phyloP scores from a whole-genome alignment of 37 sponge, comb jelly and placozoan species.

The Aphrocallistes beatrix region DNA sequence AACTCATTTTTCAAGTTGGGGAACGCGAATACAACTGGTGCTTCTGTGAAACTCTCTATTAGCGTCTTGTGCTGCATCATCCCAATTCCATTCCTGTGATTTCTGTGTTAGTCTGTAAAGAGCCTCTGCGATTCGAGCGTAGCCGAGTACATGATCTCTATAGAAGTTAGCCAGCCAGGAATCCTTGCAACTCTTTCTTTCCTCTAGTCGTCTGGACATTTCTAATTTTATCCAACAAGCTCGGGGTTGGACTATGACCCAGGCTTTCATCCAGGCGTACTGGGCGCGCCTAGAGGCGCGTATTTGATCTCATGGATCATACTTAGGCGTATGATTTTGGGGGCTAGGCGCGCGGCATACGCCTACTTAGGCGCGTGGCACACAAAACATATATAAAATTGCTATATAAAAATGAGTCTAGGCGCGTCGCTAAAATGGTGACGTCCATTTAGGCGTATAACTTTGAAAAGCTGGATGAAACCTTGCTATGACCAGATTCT shows the following conservation, averaged over 20 bases:
- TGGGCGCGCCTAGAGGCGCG: no score
- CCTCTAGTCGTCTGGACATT: background rate
- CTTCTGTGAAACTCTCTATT: background rate
- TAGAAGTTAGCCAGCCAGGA: background rate
- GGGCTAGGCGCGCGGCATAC: no score
- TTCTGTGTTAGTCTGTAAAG: background rate
- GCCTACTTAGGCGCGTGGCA: no score
- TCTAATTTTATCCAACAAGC: background rate
- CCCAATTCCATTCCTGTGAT: background rate
- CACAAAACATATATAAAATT: no score
- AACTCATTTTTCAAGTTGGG: background rate
- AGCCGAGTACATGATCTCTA: background rate
- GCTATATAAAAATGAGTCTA: no score
- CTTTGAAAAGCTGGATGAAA: no score
- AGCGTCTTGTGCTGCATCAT: background rate
- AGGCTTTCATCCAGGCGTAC: no score
- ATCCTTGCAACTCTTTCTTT: background rate
- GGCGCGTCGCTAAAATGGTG: no score
- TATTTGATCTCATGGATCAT: no score
- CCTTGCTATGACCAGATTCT: background rate
- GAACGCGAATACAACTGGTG: background rate
- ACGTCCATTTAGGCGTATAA: no score
- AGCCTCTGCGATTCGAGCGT: background rate
- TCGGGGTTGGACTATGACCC: background rate
- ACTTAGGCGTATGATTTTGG: no score